Evolutionary conservation across 1,140 invertebrate genomes (phyloP), one percentile per base, ranked within the genome.

Genomic region (Harlomillsia oculata): DNA sequence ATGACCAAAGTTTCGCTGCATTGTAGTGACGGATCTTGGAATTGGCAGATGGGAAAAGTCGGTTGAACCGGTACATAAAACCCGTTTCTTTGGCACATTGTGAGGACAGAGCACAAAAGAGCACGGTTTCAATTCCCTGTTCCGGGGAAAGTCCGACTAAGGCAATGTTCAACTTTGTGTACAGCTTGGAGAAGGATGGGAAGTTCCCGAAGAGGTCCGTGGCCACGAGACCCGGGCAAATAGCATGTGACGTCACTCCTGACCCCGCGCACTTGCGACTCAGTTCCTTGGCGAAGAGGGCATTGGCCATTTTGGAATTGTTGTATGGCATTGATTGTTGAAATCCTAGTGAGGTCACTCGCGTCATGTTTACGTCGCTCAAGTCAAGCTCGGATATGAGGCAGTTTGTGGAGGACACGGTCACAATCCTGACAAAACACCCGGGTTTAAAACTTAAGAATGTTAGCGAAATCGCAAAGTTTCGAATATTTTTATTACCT

Each of bases 381-480:
- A 76, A 71, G 53, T 77, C 28, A 37, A 56, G 44, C 21, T 56
- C 16, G 8, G 55, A 45, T 21, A 56, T 46, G 5, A 56, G 14
- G 25, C 51, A 48, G 16, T 49, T 56, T 9, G 55, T 56, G 0
- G 55, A 56, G 6, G 44, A 44, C 25, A 56, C 34, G 1, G 11
- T 20, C 1, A 56, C 46, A 30, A 56, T 23, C 14, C 45, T 48
- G 9, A 5, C 4, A 11, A 41, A 45, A 45, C 29, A 44, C 5
- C 25, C 16, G 20, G 62, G 66, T 8, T 69, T 69, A 2, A 50
- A 49, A 11, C 57, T 57, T 16, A 13, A 53, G 18, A 9, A 43
- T 23, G 54, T 81, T 75, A 0, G 89, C 92, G 0, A 95, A 73
- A 26, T 91, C 73, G 67, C 91, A 93, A 66, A 91, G 89, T 0